These are phyloP conservation scores for Rallus limicola DNA, from an alignment of 2,113 vertebrate genomes.

Conservation along the genomic window DNA sequence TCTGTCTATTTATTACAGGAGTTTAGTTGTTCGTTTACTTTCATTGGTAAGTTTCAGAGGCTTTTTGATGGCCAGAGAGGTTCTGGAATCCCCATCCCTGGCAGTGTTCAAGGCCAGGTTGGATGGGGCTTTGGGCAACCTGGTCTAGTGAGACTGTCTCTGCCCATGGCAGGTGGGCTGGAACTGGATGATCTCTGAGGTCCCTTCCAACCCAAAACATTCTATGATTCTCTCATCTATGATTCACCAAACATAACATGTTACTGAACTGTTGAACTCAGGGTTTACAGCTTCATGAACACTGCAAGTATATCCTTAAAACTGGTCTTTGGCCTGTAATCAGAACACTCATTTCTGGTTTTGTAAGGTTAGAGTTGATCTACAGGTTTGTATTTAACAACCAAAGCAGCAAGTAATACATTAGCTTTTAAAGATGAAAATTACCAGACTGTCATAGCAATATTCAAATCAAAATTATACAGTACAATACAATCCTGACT, in stretches of 20 bases:
- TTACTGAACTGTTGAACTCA: neutral
- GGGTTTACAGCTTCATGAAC: neutral
- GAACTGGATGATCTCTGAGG: no score
- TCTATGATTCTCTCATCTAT: no score
- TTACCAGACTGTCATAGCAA: neutral
- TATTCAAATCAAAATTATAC: constrained; percentile 4
- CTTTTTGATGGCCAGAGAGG: neutral
- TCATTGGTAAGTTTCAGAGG: neutral
- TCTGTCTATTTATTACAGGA: neutral
- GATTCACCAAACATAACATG: neutral
- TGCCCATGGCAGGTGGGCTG: no score
- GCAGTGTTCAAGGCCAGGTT: no score
- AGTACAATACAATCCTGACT: neutral
- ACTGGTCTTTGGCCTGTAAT: neutral
- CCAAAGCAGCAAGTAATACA: neutral
- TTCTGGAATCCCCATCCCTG: no score
- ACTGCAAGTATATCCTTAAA: neutral
- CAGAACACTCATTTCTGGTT: neutral
- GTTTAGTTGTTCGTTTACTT: neutral
- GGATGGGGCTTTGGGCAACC: no score
- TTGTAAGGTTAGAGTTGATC: neutral
- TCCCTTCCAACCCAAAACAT: no score
- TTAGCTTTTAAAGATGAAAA: neutral
- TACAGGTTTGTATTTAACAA: neutral
- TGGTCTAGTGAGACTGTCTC: no score